Evolutionary conservation across 2,113 vertebrate genomes (phyloP).

Genomic region (Pogona vitticeps): DNA sequence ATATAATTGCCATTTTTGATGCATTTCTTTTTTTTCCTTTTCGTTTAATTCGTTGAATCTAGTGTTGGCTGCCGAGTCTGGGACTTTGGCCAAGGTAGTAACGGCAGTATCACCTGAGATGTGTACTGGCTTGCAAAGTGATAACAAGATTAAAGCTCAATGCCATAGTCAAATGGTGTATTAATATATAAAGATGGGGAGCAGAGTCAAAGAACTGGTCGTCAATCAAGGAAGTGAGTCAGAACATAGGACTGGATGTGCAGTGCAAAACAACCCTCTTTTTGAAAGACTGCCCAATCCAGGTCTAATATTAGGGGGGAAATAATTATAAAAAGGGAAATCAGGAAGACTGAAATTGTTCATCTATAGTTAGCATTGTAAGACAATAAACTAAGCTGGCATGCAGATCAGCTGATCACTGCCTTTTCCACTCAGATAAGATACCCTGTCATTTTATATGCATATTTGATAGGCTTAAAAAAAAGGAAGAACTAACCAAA

Average conservation of each 20-base stretch:
- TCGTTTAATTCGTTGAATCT: neutral
- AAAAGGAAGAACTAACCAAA: neutral
- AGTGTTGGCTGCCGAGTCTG: neutral
- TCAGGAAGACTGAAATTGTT: too few relatives aligned
- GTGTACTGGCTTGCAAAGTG: neutral
- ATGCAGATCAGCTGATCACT: too few relatives aligned
- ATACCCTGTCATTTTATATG: neutral
- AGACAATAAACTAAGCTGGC: too few relatives aligned
- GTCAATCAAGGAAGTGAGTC: neutral
- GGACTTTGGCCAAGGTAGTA: neutral
- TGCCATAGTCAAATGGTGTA: neutral
- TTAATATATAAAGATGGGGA: neutral
- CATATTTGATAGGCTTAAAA: neutral
- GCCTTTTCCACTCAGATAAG: too few relatives aligned
- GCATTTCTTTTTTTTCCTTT: neutral
- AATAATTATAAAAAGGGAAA: too few relatives aligned
- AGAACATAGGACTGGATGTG: neutral
- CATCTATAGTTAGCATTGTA: too few relatives aligned
- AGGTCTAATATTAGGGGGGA: too few relatives aligned
- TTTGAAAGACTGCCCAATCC: neutral
- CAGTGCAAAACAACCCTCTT: neutral
- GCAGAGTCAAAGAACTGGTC: neutral
- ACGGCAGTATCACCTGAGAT: neutral
- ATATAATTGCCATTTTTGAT: neutral
- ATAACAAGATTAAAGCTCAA: neutral